Evolutionary conservation across 92 coral and sea anemone genomes (phyloP), one percentile per base, ranked within the genome.

Genomic region (Montipora capitata): DNA sequence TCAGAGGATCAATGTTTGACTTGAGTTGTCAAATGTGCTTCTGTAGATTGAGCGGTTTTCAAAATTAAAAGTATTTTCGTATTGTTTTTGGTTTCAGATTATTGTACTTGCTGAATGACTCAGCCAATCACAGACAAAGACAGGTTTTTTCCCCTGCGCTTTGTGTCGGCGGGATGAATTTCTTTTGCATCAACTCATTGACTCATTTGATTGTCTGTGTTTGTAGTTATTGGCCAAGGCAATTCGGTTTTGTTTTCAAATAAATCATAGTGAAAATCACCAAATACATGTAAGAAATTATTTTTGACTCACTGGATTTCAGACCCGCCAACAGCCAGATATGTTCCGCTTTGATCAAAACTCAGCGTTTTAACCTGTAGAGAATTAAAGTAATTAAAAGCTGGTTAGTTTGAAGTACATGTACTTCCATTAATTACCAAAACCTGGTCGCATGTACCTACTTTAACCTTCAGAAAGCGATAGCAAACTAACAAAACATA

Each of bases 281-380:
- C 6, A 48, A 5, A 48, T 58, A 10, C 3, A 16, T 42, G 7
- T 72, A 1, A 87, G 74, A 52, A 10, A 77, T 38, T 5, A 83
- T 51, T 18, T 35, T 2, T 13, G 15, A 95, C 99, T 98, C 84
- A 98, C 99, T 98, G 99, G 16, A 98, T 92, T 83, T 98, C 99
- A 2, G 99, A 92, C 62, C 99, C 99, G 12, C 96, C 99, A 67
- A 98, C 98, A 17, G 99, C 99, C 49, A 98, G 74, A 88, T 92
- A 98, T 59, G 98, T 96, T 78, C 99, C 99, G 82, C 99, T 94
- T 78, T 98, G 99, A 81, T 98, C 99, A 91, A 98, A 98, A 80
- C 99, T 90, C 51, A 98, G 92, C 2, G 99, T 90, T 78, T 98
- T 98, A 76, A 98, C 99, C 99, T 98, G 88, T 18, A 72, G 27